Percentiles rank a stretch among this genome's conserved stretches.
Conservation (phyloP, 2,888 invertebrate genomes). For the Dione vanillae region DNA sequence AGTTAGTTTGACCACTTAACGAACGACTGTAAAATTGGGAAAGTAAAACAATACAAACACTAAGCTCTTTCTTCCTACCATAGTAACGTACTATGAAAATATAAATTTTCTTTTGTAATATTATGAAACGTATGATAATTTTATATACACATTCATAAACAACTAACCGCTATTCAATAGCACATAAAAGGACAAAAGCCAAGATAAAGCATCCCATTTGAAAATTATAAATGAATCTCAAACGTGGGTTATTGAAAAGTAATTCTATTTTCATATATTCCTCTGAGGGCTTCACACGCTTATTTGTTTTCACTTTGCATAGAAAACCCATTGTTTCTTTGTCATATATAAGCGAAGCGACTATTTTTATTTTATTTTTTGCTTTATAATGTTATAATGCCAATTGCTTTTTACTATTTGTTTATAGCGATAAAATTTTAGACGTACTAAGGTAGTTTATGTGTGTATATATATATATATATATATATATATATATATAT, state of each 20-base stretch:
- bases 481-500: too few relatives aligned
- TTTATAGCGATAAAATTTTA: neutral
- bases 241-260: conserved; percentile 17
- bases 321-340: conserved; percentile 30
- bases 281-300: conserved; percentile 16
- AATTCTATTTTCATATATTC: conserved; percentile 20
- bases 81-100: too few relatives aligned
- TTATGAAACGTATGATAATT: too few relatives aligned
- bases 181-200: conserved; percentile 2
- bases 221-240: conserved; percentile 17
- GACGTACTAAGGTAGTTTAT: too few relatives aligned
- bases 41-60: too few relatives aligned
- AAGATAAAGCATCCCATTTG: conserved; percentile 1
- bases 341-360: conserved; percentile 15
- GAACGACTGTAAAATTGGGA: too few relatives aligned
- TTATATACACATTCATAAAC: too few relatives aligned
- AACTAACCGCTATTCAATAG: too few relatives aligned
- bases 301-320: conserved; percentile 31
- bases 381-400: conserved; percentile 11
- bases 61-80: too few relatives aligned
- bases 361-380: conserved; percentile 1
- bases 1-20: too few relatives aligned
- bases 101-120: too few relatives aligned
- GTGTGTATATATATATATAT: too few relatives aligned
- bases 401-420: conserved; percentile 11